Evolutionary conservation across 2,113 vertebrate genomes (phyloP).

Genomic region (Trichechus manatus): DNA sequence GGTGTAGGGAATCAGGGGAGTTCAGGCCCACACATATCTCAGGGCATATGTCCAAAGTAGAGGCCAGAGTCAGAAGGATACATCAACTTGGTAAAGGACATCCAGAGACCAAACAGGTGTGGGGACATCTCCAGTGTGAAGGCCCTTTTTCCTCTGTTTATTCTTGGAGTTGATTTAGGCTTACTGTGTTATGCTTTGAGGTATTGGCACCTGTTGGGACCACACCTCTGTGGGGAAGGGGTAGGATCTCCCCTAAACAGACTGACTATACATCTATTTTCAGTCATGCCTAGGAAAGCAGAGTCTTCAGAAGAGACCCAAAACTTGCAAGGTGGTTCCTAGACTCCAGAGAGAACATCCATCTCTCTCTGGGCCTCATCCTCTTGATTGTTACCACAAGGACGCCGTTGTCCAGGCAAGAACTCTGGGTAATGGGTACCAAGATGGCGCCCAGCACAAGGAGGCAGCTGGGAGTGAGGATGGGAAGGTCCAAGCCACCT

Average conservation of each 20-base stretch:
- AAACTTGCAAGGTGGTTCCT: not conserved
- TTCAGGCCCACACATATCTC: not conserved
- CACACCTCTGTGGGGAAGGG: not conserved
- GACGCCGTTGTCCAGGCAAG: not conserved
- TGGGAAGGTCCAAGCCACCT: accelerated
- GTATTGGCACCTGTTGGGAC: not conserved
- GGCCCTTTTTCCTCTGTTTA: not conserved
- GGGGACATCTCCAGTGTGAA: not conserved
- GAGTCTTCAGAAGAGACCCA: not conserved
- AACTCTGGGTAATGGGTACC: not conserved
- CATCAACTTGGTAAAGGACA: not conserved
- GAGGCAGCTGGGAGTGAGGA: not conserved
- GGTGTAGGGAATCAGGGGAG: not conserved
- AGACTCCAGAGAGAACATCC: not conserved
- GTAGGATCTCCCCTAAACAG: not conserved
- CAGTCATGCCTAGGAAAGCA: not conserved
- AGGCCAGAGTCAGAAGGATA: not conserved
- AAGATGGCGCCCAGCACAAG: not conserved
- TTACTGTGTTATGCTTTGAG: not conserved
- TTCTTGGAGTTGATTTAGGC: not conserved
- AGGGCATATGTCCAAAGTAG: not conserved
- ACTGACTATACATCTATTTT: not conserved
- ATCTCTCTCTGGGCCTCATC: no score
- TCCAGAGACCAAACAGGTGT: not conserved
- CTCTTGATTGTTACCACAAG: not conserved